These are phyloP conservation scores for Aurelia coerulea DNA, from an alignment of 30 jellyfish, hydroid and myxozoan species.

Conservation along the genomic window DNA sequence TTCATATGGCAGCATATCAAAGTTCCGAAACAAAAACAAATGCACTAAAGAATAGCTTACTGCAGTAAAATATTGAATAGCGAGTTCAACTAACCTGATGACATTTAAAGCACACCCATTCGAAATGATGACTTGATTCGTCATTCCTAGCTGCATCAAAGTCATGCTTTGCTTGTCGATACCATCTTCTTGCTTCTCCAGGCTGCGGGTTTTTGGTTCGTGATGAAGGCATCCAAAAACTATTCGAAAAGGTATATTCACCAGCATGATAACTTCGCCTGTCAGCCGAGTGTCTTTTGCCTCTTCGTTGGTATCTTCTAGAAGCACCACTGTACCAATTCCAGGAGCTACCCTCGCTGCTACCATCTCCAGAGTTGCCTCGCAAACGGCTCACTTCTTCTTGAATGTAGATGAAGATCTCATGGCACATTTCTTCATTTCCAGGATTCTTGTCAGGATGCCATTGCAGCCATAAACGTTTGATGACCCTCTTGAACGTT, in stretches of 20 bases:
- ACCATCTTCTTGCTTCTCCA: slow-evolving; percentile 81
- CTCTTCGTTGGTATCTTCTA: slow-evolving; percentile 5
- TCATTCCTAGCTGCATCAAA: slow-evolving; percentile 46
- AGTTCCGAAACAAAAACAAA: too few relatives aligned
- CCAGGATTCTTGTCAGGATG: slow-evolving; percentile 87
- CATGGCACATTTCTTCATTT: slow-evolving; percentile 58
- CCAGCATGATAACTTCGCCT: neutral
- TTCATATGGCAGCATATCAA: too few relatives aligned
- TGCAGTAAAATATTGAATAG: too few relatives aligned
- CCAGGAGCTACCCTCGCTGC: slow-evolving; percentile 10
- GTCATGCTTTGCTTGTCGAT: slow-evolving; percentile 75
- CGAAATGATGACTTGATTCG: neutral
- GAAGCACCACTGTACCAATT: slow-evolving; percentile 10
- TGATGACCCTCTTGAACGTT: slow-evolving; percentile 36
- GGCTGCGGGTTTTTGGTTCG: slow-evolving; percentile 80
- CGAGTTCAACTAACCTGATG: slow-evolving; percentile 73
- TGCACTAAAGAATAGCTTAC: too few relatives aligned
- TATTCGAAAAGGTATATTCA: neutral
- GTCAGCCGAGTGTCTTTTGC: neutral
- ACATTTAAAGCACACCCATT: slow-evolving; percentile 83
- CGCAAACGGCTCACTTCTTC: slow-evolving; percentile 18
- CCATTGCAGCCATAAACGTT: slow-evolving; percentile 79
- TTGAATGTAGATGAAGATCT: slow-evolving; percentile 69
- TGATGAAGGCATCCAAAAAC: slow-evolving; percentile 43
- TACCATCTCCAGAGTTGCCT: neutral